Evolutionary conservation across 2,113 vertebrate genomes (phyloP).

Genomic region (Brachyhypopomus occidentalis): DNA sequence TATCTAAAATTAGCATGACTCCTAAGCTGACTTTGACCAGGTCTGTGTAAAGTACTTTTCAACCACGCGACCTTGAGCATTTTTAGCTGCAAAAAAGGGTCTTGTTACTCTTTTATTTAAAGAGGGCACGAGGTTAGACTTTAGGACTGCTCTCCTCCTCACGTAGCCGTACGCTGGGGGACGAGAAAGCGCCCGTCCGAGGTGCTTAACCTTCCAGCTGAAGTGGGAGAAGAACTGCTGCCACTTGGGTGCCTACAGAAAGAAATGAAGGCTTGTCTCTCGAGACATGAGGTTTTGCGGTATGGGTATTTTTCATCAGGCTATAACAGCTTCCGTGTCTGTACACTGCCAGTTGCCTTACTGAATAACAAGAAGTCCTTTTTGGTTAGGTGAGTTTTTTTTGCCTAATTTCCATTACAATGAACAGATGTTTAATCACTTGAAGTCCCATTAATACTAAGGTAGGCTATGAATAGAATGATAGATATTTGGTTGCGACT

Average conservation of each 20-base stretch:
- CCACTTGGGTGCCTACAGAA: neutral
- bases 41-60: constrained; percentile 29
- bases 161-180: constrained; percentile 2
- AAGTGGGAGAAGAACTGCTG: neutral
- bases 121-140: constrained; percentile 43
- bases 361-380: constrained; percentile 28
- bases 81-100: constrained; percentile 42
- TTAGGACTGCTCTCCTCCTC: constrained; percentile 26
- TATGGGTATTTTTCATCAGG: neutral
- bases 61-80: constrained; percentile 45
- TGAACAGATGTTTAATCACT: constrained; percentile 19
- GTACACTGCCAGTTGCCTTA: constrained; percentile 17
- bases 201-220: neutral
- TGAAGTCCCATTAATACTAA: constrained; percentile 29
- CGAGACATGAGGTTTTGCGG: constrained; percentile 16
- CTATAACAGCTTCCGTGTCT: constrained; percentile 24
- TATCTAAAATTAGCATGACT: constrained; percentile 47
- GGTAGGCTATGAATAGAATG: constrained; percentile 4
- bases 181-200: neutral
- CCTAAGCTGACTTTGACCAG: constrained; percentile 37
- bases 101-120: constrained; percentile 45
- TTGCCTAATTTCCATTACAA: constrained; percentile 40
- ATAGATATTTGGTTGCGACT: neutral
- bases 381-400: neutral
- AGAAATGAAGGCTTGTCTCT: constrained; percentile 16